Conservation (phyloP, 30 jellyfish, hydroid and myxozoan species). For the Turritopsis rubra region DNA sequence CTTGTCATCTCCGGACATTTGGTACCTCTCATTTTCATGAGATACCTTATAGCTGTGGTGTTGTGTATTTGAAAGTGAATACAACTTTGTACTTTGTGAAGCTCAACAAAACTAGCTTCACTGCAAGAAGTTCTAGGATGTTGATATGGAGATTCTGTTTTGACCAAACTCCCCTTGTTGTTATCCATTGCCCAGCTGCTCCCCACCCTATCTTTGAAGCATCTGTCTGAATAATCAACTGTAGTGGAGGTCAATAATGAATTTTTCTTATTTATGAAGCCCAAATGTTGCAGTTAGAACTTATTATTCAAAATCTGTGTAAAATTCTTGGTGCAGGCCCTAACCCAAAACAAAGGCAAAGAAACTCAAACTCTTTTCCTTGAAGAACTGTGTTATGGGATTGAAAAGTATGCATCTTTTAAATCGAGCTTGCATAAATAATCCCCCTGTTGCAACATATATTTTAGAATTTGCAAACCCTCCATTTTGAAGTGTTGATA, state of each 20-base stretch:
- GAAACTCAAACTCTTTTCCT: background rate
- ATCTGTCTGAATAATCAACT: slow-evolving; percentile 3
- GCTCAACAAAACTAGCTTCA: background rate
- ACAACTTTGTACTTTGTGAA: background rate
- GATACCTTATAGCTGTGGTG: background rate
- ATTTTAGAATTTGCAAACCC: slow-evolving; percentile 13
- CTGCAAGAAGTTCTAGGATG: background rate
- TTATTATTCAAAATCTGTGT: background rate
- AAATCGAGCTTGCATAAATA: background rate
- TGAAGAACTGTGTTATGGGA: too few relatives aligned
- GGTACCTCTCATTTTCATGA: background rate
- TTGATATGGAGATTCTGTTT: slow-evolving; percentile 1
- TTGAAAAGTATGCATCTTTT: background rate
- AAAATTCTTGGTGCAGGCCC: slow-evolving; percentile 15
- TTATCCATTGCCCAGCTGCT: background rate
- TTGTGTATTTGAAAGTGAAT: background rate
- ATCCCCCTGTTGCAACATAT: background rate
- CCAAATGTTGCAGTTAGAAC: background rate
- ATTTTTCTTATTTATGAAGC: background rate
- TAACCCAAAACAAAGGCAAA: too few relatives aligned
- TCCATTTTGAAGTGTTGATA: slow-evolving; percentile 15
- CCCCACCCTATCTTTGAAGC: background rate
- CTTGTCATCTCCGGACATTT: background rate
- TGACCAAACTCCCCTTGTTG: slow-evolving; percentile 6
- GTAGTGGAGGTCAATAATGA: background rate